Evolutionary conservation across 1,140 invertebrate genomes (phyloP).

Genomic region (Oryzaephilus surinamensis): DNA sequence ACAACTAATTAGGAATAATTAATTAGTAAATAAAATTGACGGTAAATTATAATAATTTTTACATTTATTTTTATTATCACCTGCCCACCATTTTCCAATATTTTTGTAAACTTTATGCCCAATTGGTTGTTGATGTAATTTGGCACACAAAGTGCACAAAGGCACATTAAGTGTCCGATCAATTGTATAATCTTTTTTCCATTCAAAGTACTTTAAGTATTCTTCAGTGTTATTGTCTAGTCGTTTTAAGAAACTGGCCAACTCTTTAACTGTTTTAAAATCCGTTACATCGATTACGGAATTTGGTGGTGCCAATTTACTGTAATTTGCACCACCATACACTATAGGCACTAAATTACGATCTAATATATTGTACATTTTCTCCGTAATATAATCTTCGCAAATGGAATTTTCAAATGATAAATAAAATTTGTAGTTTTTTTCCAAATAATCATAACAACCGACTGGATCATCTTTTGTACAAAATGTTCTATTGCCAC

Average conservation of each 20-base stretch:
- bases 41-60: too few relatives aligned
- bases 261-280: slow-evolving; percentile 38
- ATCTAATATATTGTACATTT: slow-evolving; percentile 39
- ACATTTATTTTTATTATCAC: slow-evolving; percentile 2
- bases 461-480: slow-evolving; percentile 24
- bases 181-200: slow-evolving; percentile 38
- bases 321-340: slow-evolving; percentile 45
- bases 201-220: slow-evolving; percentile 44
- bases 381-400: slow-evolving; percentile 49
- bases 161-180: not conserved
- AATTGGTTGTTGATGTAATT: slow-evolving; percentile 22
- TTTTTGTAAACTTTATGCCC: slow-evolving; percentile 26
- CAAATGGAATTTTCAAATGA: slow-evolving; percentile 53
- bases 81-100: slow-evolving; percentile 31
- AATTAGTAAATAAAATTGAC: too few relatives aligned
- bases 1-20: too few relatives aligned
- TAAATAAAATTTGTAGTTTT: slow-evolving; percentile 53
- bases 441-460: slow-evolving; percentile 37
- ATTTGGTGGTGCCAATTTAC: slow-evolving; percentile 40
- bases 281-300: slow-evolving; percentile 52
- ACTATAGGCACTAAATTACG: slow-evolving; percentile 45
- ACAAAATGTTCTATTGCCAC: slow-evolving; percentile 34
- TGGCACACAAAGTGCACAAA: slow-evolving; percentile 32
- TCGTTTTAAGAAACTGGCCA: slow-evolving; percentile 42
- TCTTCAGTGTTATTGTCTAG: slow-evolving; percentile 36